phyloP scores from a whole-genome alignment of 2,797 vertebrate species.

The Neosilurus mollespiculum region DNA sequence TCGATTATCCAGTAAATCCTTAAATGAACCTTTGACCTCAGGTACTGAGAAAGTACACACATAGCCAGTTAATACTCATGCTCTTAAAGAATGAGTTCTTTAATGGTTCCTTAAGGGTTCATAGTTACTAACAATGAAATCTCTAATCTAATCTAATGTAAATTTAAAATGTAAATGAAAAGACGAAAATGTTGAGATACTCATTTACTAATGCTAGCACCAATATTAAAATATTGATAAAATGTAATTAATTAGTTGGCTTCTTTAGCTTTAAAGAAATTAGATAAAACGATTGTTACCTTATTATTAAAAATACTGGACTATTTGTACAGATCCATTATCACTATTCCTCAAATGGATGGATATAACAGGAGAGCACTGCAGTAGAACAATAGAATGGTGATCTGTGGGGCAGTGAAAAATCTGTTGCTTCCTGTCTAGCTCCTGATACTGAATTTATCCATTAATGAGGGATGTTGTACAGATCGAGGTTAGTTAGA shows the following conservation, averaged over 20 bases:
- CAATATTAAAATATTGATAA: background rate
- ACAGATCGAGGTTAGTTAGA: conserved; percentile 39
- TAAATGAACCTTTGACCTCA: background rate
- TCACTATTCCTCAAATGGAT: background rate
- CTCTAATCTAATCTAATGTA: background rate
- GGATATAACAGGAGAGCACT: background rate
- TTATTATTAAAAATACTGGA: background rate
- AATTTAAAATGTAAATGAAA: background rate
- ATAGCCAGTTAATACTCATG: background rate
- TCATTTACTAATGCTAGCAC: no score
- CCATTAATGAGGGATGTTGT: conserved; percentile 28
- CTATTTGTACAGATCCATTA: background rate
- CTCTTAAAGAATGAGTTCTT: background rate
- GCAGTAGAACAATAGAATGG: conserved; percentile 32
- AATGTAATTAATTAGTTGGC: background rate
- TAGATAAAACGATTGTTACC: background rate
- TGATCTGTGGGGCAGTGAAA: conserved; percentile 1
- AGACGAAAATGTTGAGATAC: background rate
- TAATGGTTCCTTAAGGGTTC: background rate
- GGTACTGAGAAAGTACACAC: background rate
- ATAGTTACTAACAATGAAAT: background rate
- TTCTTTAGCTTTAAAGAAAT: background rate
- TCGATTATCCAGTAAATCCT: background rate
- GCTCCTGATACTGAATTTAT: conserved; percentile 5
- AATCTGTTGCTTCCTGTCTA: conserved; percentile 46